These are phyloP conservation scores for Mesopsocus fuscifrons DNA, from an alignment of 2,888 invertebrate species.

Conservation along the genomic window DNA sequence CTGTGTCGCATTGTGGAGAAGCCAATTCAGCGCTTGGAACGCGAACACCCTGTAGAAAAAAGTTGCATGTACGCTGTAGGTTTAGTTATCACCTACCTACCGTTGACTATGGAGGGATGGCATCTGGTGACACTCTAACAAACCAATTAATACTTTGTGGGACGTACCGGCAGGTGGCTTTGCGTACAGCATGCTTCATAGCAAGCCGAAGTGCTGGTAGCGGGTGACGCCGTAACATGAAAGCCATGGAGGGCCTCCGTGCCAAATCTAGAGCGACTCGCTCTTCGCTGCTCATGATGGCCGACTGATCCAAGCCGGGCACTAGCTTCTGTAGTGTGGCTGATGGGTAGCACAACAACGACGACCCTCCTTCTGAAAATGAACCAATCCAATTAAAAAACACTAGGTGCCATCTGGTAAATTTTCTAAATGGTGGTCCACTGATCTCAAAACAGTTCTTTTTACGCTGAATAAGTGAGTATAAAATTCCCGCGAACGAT, in stretches of 20 bases:
- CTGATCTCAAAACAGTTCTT: no score
- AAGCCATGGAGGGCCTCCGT: constrained; percentile 68
- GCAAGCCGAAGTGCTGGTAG: constrained; percentile 63
- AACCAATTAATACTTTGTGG: no score
- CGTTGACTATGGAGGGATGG: no score
- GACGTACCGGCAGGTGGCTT: constrained; percentile 30
- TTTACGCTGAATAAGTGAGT: no score
- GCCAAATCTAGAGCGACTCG: constrained; percentile 35
- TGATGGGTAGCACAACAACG: constrained; percentile 76
- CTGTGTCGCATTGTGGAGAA: constrained; percentile 77
- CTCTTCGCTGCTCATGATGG: constrained; percentile 27
- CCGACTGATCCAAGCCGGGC: constrained; percentile 38
- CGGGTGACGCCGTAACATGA: constrained; percentile 71
- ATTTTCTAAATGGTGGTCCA: no score
- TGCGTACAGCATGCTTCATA: constrained; percentile 67
- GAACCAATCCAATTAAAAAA: not conserved
- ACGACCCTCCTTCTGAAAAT: constrained; percentile 47
- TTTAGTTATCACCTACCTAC: no score
- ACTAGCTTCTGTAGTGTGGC: constrained; percentile 66
- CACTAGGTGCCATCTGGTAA: no score
- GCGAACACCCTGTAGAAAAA: constrained; percentile 1
- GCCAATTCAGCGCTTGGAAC: constrained; percentile 74
- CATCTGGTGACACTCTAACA: no score
- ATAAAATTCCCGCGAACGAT: no score
- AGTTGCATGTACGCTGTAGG: no score